These are phyloP conservation scores for Aspidapion aeneum DNA, from an alignment of 2,888 invertebrate species.

Conservation along the genomic window DNA sequence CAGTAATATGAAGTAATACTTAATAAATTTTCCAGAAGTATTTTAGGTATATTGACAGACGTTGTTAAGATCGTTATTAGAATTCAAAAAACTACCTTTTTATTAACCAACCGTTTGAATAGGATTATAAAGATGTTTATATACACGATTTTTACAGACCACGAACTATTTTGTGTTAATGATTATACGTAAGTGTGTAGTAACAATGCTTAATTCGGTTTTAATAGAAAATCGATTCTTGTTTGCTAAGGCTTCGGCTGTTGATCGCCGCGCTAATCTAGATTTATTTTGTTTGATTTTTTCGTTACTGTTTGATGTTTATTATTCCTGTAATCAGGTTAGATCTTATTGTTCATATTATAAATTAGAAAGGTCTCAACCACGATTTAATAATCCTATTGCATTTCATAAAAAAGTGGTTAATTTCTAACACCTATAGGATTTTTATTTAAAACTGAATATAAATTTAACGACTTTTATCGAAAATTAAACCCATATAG, in stretches of 20 bases:
- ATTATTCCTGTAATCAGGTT: neutral
- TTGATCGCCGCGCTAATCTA: neutral
- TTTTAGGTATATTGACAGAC: too few species aligned
- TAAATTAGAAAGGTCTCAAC: too few species aligned
- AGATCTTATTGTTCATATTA: neutral
- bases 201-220: slow-evolving; percentile 17
- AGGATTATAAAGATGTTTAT: neutral
- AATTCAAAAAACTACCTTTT: neutral
- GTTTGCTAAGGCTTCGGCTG: neutral
- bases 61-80: too few species aligned
- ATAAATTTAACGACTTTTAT: too few species aligned
- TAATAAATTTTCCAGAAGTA: too few species aligned
- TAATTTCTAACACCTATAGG: too few species aligned
- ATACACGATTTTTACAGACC: neutral
- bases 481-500: too few species aligned
- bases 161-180: neutral
- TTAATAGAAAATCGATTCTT: slow-evolving; percentile 26
- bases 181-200: neutral
- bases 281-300: neutral
- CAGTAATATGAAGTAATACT: too few species aligned
- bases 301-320: too few species aligned
- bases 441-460: too few species aligned
- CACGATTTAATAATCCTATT: too few species aligned
- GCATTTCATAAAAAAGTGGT: too few species aligned
- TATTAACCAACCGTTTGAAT: neutral